Evolutionary conservation across 2,113 vertebrate genomes (phyloP).

Genomic region (Toxostoma redivivum): DNA sequence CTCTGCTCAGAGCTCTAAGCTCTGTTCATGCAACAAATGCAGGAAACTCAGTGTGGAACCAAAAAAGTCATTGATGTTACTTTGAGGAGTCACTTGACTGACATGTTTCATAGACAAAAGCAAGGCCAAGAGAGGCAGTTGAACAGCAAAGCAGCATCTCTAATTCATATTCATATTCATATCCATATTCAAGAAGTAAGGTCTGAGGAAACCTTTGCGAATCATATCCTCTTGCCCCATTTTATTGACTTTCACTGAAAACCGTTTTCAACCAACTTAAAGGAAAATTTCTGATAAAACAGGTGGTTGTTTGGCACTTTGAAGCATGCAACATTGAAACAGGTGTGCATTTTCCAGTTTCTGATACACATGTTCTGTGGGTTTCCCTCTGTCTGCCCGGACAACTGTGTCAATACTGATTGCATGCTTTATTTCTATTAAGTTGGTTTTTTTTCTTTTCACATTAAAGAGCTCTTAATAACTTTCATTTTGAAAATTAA

Average conservation of each 20-base stretch:
- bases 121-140: neutral
- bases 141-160: neutral
- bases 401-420: neutral
- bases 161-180: neutral
- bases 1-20: neutral
- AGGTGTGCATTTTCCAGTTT: neutral
- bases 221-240: neutral
- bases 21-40: neutral
- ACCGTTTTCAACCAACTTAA: neutral
- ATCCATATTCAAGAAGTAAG: neutral
- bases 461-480: neutral
- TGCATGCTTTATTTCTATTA: neutral
- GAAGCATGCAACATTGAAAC: neutral
- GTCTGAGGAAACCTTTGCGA: neutral
- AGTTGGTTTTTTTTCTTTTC: neutral
- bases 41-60: neutral
- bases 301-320: neutral
- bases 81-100: neutral
- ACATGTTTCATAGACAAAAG: neutral
- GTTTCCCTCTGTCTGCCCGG: fast-evolving
- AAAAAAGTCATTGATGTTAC: neutral
- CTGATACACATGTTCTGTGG: neutral
- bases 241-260: neutral
- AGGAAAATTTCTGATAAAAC: neutral
- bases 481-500: slow-evolving; percentile 42